A percentile compares a stretch with the other conserved stretches of the same genome.
Evolutionary conservation across 2,888 invertebrate genomes (phyloP).

Genomic region (Polylopha cassiicola): DNA sequence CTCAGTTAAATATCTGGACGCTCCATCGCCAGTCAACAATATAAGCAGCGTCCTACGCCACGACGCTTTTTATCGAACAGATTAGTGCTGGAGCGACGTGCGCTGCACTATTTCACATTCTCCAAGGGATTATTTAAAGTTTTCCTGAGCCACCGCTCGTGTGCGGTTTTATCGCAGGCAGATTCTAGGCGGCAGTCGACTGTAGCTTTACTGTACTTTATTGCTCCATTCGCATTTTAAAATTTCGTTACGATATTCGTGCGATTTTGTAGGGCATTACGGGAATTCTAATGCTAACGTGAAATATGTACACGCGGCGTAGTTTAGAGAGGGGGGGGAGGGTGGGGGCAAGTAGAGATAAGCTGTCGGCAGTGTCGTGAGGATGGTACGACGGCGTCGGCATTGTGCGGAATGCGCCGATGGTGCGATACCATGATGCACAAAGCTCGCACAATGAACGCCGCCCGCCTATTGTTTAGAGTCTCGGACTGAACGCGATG

Average conservation of each 20-base stretch:
- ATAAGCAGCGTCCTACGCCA: slow-evolving; percentile 42
- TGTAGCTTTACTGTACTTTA: slow-evolving; percentile 25
- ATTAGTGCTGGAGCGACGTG: slow-evolving; percentile 47
- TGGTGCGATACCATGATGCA: slow-evolving; percentile 53
- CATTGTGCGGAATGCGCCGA: slow-evolving; percentile 45
- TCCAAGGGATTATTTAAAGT: slow-evolving; percentile 54
- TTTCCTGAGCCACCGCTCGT: slow-evolving; percentile 36
- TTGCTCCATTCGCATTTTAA: slow-evolving; percentile 16
- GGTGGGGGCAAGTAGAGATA: slow-evolving; percentile 29
- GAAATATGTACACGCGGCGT: slow-evolving; percentile 13
- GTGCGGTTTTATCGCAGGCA: slow-evolving; percentile 35
- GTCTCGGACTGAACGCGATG: slow-evolving; percentile 55
- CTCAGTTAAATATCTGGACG: slow-evolving; percentile 55
- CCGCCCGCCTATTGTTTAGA: slow-evolving; percentile 56
- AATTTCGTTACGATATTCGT: slow-evolving; percentile 15
- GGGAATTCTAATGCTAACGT: slow-evolving; percentile 15
- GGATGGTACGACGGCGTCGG: slow-evolving; percentile 32
- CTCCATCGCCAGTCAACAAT: slow-evolving; percentile 55
- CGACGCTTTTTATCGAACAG: slow-evolving; percentile 53
- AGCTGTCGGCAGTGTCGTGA: slow-evolving; percentile 31
- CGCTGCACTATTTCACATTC: slow-evolving; percentile 50
- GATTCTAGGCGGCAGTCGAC: slow-evolving; percentile 32
- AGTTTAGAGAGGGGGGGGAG: slow-evolving; percentile 10
- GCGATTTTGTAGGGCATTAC: slow-evolving; percentile 16
- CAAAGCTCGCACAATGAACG: slow-evolving; percentile 64